Evolutionary conservation across 2,797 vertebrate species (phyloP).

Genomic region (Enteromius afrohamiltoni): DNA sequence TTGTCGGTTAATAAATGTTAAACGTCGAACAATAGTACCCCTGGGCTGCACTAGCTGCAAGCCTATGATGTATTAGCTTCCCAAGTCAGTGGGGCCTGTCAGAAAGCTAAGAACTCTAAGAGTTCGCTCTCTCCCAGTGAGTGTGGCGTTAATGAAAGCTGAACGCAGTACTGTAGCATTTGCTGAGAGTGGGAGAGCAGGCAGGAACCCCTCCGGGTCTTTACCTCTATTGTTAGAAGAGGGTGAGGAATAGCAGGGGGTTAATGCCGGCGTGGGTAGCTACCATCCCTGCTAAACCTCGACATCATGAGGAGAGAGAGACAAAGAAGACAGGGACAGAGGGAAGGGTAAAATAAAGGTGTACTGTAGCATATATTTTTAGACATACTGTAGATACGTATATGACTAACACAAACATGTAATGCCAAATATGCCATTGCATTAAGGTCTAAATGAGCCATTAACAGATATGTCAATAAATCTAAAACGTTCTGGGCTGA

Average conservation of each 20-base stretch:
- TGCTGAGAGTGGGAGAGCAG: constrained; percentile 32
- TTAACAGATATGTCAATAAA: neutral
- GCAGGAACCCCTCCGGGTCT: constrained; percentile 39
- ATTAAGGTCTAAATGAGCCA: neutral
- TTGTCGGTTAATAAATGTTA: constrained; percentile 39
- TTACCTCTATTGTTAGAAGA: constrained; percentile 43
- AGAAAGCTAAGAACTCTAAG: constrained; percentile 32
- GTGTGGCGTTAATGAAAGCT: constrained; percentile 44
- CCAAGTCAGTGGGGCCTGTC: constrained; percentile 29
- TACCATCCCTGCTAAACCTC: constrained; percentile 30
- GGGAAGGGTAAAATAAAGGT: neutral
- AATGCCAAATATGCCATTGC: neutral
- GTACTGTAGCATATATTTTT: constrained; percentile 14
- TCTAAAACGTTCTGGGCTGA: neutral
- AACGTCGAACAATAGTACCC: constrained; percentile 29
- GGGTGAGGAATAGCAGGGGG: constrained; percentile 33
- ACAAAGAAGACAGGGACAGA: constrained; percentile 11
- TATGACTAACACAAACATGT: neutral
- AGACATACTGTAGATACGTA: neutral
- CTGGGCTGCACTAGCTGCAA: constrained; percentile 31
- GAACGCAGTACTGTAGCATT: constrained; percentile 31
- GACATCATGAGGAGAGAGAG: constrained; percentile 21
- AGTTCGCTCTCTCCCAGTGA: constrained; percentile 40
- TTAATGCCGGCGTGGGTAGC: constrained; percentile 38
- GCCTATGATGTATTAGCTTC: constrained; percentile 45